Evolutionary conservation across 1,140 invertebrate species (phyloP).

Genomic region (Anastrepha obliqua): DNA sequence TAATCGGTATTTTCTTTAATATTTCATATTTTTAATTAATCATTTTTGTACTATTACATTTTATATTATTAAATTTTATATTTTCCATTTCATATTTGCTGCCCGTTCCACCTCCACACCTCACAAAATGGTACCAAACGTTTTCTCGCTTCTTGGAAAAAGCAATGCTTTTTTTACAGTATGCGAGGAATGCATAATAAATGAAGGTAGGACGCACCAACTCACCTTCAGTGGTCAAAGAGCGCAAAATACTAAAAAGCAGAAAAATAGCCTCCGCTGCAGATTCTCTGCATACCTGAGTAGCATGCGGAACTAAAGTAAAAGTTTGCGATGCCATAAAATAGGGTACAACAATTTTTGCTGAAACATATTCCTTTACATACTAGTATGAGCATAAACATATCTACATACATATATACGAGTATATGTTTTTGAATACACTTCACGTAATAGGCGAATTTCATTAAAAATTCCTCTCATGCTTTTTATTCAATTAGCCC

Average conservation of each 20-base stretch:
- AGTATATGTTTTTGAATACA: background rate
- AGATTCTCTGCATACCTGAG: background rate
- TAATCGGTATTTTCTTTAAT: too few relatives aligned
- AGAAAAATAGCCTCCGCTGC: background rate
- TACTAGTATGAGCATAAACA: background rate
- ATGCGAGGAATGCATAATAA: constrained; percentile 29
- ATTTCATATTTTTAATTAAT: too few relatives aligned
- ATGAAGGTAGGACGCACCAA: background rate
- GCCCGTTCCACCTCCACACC: background rate
- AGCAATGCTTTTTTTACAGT: background rate
- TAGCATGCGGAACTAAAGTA: background rate
- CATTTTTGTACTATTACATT: too few relatives aligned
- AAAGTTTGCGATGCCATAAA: background rate
- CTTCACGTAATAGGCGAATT: constrained; percentile 14
- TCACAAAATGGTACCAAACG: background rate
- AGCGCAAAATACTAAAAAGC: background rate
- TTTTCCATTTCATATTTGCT: too few relatives aligned
- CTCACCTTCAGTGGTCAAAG: background rate
- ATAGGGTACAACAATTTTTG: background rate
- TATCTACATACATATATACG: background rate
- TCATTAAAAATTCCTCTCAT: constrained; percentile 54
- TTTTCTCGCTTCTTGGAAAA: background rate
- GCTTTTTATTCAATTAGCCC: constrained; percentile 55
- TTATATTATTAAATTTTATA: too few relatives aligned
- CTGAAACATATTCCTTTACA: background rate